Percentiles rank a stretch among this genome's conserved stretches.
Evolutionary conservation across 1,140 invertebrate species (phyloP).

Genomic region (Popillia japonica): DNA sequence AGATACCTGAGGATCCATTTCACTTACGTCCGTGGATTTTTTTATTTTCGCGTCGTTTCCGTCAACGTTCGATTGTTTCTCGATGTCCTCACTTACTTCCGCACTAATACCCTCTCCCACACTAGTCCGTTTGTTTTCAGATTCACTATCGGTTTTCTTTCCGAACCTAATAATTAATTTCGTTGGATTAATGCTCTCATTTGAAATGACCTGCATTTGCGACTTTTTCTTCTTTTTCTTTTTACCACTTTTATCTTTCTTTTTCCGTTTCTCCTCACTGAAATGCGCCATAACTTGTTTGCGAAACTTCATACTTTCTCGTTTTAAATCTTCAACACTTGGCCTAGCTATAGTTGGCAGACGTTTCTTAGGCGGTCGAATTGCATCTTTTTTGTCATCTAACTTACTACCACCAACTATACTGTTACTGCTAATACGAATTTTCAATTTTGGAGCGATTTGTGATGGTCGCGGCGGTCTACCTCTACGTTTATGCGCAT

Average conservation of each 20-base stretch:
- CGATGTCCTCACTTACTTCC: slow-evolving; percentile 58
- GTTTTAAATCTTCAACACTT: slow-evolving; percentile 77
- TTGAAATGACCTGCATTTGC: slow-evolving; percentile 68
- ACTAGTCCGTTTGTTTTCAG: slow-evolving; percentile 53
- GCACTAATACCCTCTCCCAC: slow-evolving; percentile 37
- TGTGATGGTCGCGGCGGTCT: slow-evolving; percentile 60
- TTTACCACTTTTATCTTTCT: slow-evolving; percentile 69
- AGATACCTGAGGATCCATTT: slow-evolving; percentile 38
- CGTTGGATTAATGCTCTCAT: slow-evolving; percentile 67
- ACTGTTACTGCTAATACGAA: slow-evolving; percentile 69
- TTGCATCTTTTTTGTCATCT: slow-evolving; percentile 65
- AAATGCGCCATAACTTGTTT: slow-evolving; percentile 80
- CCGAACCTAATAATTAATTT: slow-evolving; percentile 75
- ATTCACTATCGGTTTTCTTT: slow-evolving; percentile 57
- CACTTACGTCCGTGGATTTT: neutral
- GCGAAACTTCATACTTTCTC: slow-evolving; percentile 89
- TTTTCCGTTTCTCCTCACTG: slow-evolving; percentile 70
- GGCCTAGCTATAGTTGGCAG: slow-evolving; percentile 70
- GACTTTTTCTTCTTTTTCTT: slow-evolving; percentile 72
- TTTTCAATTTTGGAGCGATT: slow-evolving; percentile 81
- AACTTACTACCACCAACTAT: slow-evolving; percentile 58
- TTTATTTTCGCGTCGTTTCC: slow-evolving; percentile 56
- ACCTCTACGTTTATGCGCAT: slow-evolving; percentile 66
- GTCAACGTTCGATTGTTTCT: slow-evolving; percentile 40
- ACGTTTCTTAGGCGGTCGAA: slow-evolving; percentile 83